Base-by-base conservation (phyloP, 1,140 invertebrate genomes). In the Trichonephila clavata region DNA sequence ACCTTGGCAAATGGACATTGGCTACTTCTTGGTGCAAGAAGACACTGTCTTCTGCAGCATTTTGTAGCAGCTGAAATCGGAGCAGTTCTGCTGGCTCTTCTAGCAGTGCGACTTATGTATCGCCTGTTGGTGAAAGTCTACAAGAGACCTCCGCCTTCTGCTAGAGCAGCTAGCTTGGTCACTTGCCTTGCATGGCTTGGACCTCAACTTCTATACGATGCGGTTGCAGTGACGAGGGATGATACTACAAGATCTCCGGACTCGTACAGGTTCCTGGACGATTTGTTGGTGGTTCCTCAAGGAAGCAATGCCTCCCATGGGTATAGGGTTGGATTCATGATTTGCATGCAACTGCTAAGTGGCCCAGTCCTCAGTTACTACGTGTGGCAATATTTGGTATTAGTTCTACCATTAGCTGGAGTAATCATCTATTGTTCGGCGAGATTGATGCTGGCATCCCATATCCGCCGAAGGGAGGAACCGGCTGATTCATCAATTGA, bases 11-110 rank as follows among this genome's bases (percentile, higher is more conserved):
- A 95, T 43, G 94, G 94, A 43, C 89, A 93, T 39, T 95, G 94
- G 94, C 86, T 94, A 6, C 90, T 95, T 7, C 39, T 95, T 10
- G 86, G 90, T 8, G 68, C 93, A 24, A 59, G 86, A 43, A 77
- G 90, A 83, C 94, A 95, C 83, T 95, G 94, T 81, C 87, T 94
- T 7, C 90, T 95, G 63, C 94, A 95, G 61, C 90, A 94, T 10
- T 90, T 94, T 20, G 93, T 93, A 2, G 91, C 93, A 8, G 80
- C 83, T 4, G 93, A 94, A 65, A 93, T 94, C 2, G 89, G 91
- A 2, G 94, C 94, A 4, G 71, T 94, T 24, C 59, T 95, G 3
- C 57, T 95, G 20, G 91, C 94, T n/a, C 83, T 94, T 3, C 65
- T 95, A 21, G 92, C 94, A 21, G 86, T 95, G 8, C 86, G 94